These are phyloP conservation scores for Papilio aristodemus DNA, from an alignment of 1,140 invertebrate genomes.

Conservation along the genomic window DNA sequence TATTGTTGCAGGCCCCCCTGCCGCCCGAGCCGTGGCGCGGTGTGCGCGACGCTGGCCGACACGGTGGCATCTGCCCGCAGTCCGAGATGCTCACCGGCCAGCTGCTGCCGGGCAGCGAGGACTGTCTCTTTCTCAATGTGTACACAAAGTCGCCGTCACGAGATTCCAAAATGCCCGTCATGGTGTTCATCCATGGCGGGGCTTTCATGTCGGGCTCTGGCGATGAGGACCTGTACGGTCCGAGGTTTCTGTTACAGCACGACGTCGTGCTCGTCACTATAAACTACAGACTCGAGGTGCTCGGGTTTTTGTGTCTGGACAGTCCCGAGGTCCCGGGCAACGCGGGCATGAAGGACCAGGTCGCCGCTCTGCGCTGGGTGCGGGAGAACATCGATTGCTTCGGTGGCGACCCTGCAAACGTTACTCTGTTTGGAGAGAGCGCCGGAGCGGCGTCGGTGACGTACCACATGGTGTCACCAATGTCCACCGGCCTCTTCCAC, in stretches of 20 bases:
- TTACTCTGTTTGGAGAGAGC: constrained; percentile 88
- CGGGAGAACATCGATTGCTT: constrained; percentile 81
- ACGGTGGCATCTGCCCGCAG: constrained; percentile 3
- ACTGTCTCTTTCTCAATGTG: constrained; percentile 9
- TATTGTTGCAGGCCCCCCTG: constrained; percentile 4
- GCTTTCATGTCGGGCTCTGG: constrained; percentile 81
- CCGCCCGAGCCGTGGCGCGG: not conserved
- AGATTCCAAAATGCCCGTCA: constrained; percentile 77
- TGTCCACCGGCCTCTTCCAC: constrained; percentile 82
- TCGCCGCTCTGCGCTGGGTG: constrained; percentile 72
- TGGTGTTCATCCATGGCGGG: constrained; percentile 85
- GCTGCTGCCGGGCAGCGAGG: constrained; percentile 1
- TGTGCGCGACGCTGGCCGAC: not conserved
- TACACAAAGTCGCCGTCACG: constrained; percentile 9
- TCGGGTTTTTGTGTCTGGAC: constrained; percentile 84
- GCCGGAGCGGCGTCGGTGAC: constrained; percentile 85
- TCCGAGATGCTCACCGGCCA: not conserved
- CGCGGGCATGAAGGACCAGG: constrained; percentile 85
- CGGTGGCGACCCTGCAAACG: constrained; percentile 86
- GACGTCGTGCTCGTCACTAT: constrained; percentile 85
- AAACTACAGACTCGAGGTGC: constrained; percentile 84
- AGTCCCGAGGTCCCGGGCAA: constrained; percentile 83
- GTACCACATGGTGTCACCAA: constrained; percentile 85
- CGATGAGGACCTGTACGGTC: constrained; percentile 78
- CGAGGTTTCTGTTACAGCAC: constrained; percentile 84